phyloP scores from a whole-genome alignment of 2,797 vertebrate species.

The Leucoraja ocellata region DNA sequence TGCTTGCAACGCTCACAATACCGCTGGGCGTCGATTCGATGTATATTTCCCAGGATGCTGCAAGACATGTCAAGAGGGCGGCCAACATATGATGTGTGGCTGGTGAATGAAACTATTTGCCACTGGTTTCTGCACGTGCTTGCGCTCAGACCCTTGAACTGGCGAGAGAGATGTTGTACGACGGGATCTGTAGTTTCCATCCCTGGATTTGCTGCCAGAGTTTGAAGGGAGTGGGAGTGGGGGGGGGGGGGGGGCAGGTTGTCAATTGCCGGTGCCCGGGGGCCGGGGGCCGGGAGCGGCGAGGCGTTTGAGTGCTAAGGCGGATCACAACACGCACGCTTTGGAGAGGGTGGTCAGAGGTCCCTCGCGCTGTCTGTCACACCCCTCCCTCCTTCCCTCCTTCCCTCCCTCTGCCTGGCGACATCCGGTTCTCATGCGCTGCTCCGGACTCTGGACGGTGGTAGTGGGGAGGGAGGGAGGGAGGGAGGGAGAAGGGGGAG shows the following conservation, averaged over 20 bases:
- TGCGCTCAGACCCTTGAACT: not conserved
- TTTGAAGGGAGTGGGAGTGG: not conserved
- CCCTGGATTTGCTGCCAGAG: too few species aligned
- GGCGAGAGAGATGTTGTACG: not conserved
- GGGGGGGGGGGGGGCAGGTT: not conserved
- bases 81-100: not conserved
- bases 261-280: not conserved
- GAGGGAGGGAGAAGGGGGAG: not conserved
- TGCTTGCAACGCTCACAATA: not conserved
- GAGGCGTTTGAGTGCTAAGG: not conserved
- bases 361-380: not conserved
- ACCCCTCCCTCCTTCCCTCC: too few species aligned
- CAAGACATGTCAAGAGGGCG: not conserved
- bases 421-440: not conserved
- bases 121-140: not conserved
- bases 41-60: not conserved
- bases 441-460: not conserved
- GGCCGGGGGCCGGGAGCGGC: too few species aligned
- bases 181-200: constrained; percentile 20
- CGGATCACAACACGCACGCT: not conserved
- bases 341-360: not conserved
- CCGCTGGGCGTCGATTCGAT: not conserved
- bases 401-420: not conserved
- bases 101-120: not conserved
- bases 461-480: not conserved